These are phyloP conservation scores for Brachyrhaphis roseni DNA, from an alignment of 2,797 vertebrate species.

Conservation along the genomic window DNA sequence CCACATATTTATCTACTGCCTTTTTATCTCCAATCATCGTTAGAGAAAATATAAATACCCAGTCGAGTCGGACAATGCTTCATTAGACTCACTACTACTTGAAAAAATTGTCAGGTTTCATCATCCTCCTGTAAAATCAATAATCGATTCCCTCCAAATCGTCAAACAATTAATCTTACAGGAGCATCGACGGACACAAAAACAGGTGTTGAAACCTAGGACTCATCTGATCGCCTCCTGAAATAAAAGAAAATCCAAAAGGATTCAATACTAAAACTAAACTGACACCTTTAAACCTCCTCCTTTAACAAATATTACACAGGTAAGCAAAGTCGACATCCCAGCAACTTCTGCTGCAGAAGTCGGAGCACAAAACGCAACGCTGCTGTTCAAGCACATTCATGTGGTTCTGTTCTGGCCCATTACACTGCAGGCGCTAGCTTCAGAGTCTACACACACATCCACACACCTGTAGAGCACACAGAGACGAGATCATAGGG, in stretches of 20 bases:
- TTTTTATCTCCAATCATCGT: too few species aligned
- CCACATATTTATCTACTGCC: too few species aligned
- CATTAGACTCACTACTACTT: neutral
- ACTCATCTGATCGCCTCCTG: neutral
- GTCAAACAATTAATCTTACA: neutral
- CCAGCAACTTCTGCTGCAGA: neutral
- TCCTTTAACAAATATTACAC: neutral
- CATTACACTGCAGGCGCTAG: neutral
- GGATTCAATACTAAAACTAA: neutral
- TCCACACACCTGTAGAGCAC: conserved; percentile 8
- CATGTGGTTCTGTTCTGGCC: neutral
- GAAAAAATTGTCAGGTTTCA: neutral
- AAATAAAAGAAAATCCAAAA: conserved; percentile 5
- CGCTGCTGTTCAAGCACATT: neutral
- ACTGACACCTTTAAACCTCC: neutral
- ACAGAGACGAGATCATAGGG: conserved; percentile 35
- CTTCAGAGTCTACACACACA: neutral
- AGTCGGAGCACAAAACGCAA: neutral
- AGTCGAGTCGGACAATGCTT: neutral
- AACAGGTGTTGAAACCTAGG: neutral
- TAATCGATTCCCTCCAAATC: neutral
- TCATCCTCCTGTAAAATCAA: neutral
- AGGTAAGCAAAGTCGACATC: conserved; percentile 2
- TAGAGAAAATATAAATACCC: neutral
- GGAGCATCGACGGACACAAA: neutral